These are phyloP conservation scores for Ennomos fuscantarius DNA, from an alignment of 2,888 invertebrate genomes.

Conservation along the genomic window DNA sequence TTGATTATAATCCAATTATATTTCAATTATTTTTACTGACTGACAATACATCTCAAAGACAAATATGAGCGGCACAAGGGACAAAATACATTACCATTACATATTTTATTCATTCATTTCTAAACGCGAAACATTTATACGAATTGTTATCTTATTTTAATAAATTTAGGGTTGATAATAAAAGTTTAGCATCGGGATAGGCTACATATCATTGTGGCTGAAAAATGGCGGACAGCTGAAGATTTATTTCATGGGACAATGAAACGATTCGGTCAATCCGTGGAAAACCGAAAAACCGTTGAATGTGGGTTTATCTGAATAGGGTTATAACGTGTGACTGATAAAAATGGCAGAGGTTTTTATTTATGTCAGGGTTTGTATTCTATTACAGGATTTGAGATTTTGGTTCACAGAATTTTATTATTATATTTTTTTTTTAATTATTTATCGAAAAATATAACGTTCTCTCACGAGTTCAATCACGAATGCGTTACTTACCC, in stretches of 20 bases:
- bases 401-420: too few species aligned
- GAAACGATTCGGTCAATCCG: conserved; percentile 40
- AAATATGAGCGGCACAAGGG: conserved; percentile 14
- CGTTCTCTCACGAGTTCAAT: too few species aligned
- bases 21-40: conserved; percentile 2
- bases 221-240: conserved; percentile 44
- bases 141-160: conserved; percentile 27
- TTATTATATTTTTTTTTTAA: too few species aligned
- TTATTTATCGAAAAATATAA: background rate
- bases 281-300: conserved; percentile 32
- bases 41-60: conserved; percentile 8
- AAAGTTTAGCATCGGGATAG: conserved; percentile 10
- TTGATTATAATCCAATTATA: conserved; percentile 20
- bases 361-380: conserved; percentile 13
- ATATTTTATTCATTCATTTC: conserved; percentile 24
- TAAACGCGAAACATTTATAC: conserved; percentile 7
- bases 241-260: conserved; percentile 47
- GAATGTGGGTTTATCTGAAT: conserved; percentile 38
- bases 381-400: conserved; percentile 14
- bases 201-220: conserved; percentile 35
- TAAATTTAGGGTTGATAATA: conserved; percentile 25
- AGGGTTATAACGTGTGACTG: conserved; percentile 23
- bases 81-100: conserved; percentile 20
- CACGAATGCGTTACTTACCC: too few species aligned
- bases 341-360: conserved; percentile 13